A percentile compares a stretch with the other conserved stretches of the same genome.
These are phyloP conservation scores for Pristionchus japonicus DNA, from an alignment of 2,888 invertebrate species.

Conservation along the genomic window DNA sequence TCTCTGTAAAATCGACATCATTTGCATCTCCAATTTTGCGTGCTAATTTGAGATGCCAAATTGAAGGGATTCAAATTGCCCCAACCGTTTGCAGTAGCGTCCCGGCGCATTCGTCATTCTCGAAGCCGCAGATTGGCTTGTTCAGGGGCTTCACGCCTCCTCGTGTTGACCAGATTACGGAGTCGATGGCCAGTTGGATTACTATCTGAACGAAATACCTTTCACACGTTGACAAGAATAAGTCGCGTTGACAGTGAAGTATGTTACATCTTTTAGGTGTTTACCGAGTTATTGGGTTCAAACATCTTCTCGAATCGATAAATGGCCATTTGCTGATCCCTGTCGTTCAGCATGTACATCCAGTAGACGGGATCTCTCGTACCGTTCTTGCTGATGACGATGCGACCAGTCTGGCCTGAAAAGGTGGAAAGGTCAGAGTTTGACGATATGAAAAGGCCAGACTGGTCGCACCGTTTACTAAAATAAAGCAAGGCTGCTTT, in stretches of 20 bases:
- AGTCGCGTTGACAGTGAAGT: no score
- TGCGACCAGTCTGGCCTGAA: background rate
- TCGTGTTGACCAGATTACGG: background rate
- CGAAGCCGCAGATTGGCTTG: conserved; percentile 36
- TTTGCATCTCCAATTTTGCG: background rate
- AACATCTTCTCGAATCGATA: background rate
- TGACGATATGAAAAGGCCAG: no score
- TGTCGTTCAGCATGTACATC: conserved; percentile 18
- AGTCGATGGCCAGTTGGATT: background rate
- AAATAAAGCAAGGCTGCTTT: no score
- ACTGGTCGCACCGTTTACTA: no score
- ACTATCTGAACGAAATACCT: background rate
- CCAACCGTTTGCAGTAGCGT: background rate
- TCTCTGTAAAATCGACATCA: no score
- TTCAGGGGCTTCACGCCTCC: conserved; percentile 35
- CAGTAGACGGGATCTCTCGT: background rate
- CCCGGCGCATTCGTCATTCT: background rate
- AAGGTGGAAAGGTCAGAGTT: no score
- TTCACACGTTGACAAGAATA: no score
- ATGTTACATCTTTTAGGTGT: no score
- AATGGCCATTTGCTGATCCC: background rate
- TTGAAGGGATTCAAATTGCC: no score
- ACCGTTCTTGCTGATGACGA: background rate
- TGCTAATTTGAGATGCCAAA: no score
- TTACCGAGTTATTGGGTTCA: background rate